These are phyloP conservation scores for Gastracanthus pulcherrimus DNA, from an alignment of 2,888 invertebrate genomes.

Conservation along the genomic window DNA sequence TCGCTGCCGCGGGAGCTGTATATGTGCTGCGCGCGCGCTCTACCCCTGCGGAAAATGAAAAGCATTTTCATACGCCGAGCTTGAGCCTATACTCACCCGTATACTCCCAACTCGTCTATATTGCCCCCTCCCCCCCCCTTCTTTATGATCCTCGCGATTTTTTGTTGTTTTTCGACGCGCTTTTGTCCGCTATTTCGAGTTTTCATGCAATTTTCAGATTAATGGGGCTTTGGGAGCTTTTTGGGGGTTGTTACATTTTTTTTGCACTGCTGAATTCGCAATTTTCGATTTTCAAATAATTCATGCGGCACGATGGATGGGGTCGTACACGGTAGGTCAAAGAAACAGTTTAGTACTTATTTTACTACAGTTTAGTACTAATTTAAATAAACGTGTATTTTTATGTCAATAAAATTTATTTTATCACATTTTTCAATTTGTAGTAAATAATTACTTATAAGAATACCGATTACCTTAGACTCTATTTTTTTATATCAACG, in stretches of 20 bases:
- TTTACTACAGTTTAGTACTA: too few relatives aligned
- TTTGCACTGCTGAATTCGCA: not conserved
- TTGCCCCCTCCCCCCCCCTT: not conserved
- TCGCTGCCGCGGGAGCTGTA: constrained; percentile 9
- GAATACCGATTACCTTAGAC: too few relatives aligned
- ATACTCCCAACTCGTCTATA: too few relatives aligned
- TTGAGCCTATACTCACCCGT: too few relatives aligned
- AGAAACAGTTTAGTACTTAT: too few relatives aligned
- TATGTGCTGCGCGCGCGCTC: not conserved
- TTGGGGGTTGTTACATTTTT: not conserved
- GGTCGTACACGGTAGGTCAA: too few relatives aligned
- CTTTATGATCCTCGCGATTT: not conserved
- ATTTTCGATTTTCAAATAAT: not conserved
- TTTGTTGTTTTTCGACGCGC: not conserved
- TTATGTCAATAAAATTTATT: too few relatives aligned
- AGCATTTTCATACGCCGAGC: constrained; percentile 27
- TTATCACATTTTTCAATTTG: too few relatives aligned
- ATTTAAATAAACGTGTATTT: too few relatives aligned
- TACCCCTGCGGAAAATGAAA: constrained; percentile 23
- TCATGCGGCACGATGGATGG: not conserved
- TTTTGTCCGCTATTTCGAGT: not conserved
- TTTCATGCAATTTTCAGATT: not conserved
- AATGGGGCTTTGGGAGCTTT: not conserved
- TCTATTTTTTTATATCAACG: too few relatives aligned
- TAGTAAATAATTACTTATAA: too few relatives aligned